Percentiles rank a stretch among this genome's conserved stretches.
Conservation (phyloP, 1,140 invertebrate genomes). For the Trypoxylus dichotomus region DNA sequence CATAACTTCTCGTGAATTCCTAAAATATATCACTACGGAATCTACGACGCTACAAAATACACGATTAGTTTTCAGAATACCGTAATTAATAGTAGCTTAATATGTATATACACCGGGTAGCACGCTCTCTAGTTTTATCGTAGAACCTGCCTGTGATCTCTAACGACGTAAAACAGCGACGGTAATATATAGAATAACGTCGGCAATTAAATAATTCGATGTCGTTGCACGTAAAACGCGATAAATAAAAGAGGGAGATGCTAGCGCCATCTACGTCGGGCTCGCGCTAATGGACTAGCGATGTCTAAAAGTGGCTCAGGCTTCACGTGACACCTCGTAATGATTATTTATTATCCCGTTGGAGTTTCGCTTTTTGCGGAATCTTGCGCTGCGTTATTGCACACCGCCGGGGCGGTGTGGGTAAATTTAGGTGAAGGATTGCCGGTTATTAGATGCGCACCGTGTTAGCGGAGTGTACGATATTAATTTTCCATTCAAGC, state of each 20-base stretch:
- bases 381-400: too few species aligned
- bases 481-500: not conserved
- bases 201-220: conserved; percentile 16
- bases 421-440: conserved; percentile 11
- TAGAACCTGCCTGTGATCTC: not conserved
- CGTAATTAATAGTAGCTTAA: conserved; percentile 12
- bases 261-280: conserved; percentile 4
- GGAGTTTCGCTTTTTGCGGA: conserved; percentile 9
- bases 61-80: not conserved
- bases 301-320: conserved; percentile 2
- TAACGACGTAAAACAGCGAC: not conserved
- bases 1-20: not conserved
- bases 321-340: conserved; percentile 8
- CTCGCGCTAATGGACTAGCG: conserved; percentile 10
- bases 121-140: not conserved
- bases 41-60: not conserved
- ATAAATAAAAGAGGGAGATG: conserved; percentile 16
- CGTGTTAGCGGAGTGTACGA: not conserved
- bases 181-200: not conserved
- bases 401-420: not conserved
- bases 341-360: conserved; percentile 21
- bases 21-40: conserved; percentile 9
- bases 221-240: not conserved
- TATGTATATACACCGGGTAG: not conserved
- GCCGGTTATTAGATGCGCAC: not conserved